Evolutionary conservation across 2,797 vertebrate species (phyloP).

Genomic region (Moxostoma hubbsi): DNA sequence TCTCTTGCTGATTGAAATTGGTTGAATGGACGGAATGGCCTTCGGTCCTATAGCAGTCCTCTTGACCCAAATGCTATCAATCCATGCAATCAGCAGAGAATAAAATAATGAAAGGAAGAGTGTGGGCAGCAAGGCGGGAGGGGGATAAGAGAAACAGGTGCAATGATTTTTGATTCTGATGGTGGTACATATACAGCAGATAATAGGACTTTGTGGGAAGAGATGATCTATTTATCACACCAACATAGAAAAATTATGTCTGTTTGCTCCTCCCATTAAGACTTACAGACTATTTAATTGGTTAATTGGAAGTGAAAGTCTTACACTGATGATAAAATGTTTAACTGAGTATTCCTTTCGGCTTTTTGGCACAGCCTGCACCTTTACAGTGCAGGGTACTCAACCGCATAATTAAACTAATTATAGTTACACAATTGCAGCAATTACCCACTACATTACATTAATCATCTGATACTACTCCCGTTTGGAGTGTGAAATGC

Average conservation of each 20-base stretch:
- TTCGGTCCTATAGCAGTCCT: background rate
- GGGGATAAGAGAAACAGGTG: constrained; percentile 35
- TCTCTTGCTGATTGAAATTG: constrained; percentile 29
- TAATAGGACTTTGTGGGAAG: background rate
- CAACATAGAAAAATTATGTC: constrained; percentile 34
- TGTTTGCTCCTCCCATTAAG: constrained; percentile 15
- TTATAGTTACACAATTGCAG: constrained; percentile 60
- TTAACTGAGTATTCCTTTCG: constrained; percentile 32
- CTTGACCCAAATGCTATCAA: constrained; percentile 35
- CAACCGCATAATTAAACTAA: constrained; percentile 63
- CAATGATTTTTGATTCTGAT: background rate
- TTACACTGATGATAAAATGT: constrained; percentile 26
- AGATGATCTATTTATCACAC: constrained; percentile 5
- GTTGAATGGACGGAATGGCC: constrained; percentile 10
- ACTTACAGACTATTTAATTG: constrained; percentile 12
- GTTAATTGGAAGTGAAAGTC: constrained; percentile 4
- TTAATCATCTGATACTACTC: constrained; percentile 55
- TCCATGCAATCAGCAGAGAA: constrained; percentile 20
- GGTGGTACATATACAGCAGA: background rate
- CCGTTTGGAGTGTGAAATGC: constrained; percentile 49
- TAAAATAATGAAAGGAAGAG: constrained; percentile 23
- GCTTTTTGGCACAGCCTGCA: constrained; percentile 43
- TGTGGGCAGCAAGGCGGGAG: background rate
- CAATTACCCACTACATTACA: constrained; percentile 60
- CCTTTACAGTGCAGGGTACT: constrained; percentile 54